These are phyloP conservation scores for Uloborus plumipes DNA, from an alignment of 2,888 invertebrate species.

Conservation along the genomic window DNA sequence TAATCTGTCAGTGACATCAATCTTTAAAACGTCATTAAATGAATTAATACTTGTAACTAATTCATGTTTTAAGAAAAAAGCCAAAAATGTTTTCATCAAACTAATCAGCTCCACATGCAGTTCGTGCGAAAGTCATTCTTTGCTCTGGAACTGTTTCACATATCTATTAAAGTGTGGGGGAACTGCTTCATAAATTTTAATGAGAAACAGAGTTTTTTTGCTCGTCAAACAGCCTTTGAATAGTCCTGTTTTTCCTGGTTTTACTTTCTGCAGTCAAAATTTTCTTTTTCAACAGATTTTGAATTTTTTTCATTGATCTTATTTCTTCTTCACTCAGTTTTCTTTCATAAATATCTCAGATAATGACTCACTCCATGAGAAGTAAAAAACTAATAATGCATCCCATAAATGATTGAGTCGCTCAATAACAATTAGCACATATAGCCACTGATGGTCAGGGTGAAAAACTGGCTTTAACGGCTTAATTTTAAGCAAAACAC, in stretches of 20 bases:
- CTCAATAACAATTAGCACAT: not conserved
- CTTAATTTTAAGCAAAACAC: not conserved
- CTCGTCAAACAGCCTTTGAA: not conserved
- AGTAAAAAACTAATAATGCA: not conserved
- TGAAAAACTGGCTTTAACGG: not conserved
- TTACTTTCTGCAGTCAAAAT: not conserved
- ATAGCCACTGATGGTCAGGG: not conserved
- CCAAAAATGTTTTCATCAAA: slow-evolving; percentile 3
- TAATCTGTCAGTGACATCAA: not conserved
- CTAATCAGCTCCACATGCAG: not conserved
- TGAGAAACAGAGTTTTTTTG: not conserved
- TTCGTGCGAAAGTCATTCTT: not conserved
- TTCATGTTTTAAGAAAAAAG: not conserved
- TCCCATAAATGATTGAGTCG: not conserved
- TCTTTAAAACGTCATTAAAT: not conserved
- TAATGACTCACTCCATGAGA: not conserved
- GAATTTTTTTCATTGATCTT: not conserved
- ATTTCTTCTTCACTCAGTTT: not conserved
- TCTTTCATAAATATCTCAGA: not conserved
- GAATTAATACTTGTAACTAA: not conserved
- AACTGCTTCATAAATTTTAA: not conserved
- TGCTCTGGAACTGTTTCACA: not conserved
- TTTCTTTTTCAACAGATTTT: not conserved
- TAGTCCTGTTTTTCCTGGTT: not conserved
- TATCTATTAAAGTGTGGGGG: not conserved